Percentiles rank a stretch among this genome's conserved stretches.
These are phyloP conservation scores for Apostichopus californicus DNA, from an alignment of 35 echinoderm and acorn worm genomes.

Conservation along the genomic window DNA sequence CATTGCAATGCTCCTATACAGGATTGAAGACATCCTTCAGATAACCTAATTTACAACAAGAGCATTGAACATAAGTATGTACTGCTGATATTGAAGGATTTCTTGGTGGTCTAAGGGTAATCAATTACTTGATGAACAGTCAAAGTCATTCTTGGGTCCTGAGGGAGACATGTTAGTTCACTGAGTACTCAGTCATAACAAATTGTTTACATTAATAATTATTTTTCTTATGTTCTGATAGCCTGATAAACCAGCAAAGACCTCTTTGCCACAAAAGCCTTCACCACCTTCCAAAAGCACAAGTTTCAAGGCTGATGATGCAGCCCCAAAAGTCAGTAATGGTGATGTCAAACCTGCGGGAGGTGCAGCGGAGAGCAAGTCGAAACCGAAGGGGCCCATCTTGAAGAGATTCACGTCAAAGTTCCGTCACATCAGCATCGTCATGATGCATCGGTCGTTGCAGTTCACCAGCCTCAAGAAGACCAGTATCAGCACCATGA, in stretches of 20 bases:
- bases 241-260: slow-evolving; percentile 16
- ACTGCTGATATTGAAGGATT: too few species aligned
- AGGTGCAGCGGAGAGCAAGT: not conserved
- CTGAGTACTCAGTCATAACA: too few species aligned
- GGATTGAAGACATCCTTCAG: too few species aligned
- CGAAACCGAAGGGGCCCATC: slow-evolving; percentile 43
- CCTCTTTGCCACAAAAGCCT: not conserved
- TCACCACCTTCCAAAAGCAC: not conserved
- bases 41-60: too few species aligned
- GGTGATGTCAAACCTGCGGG: not conserved
- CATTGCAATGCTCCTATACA: too few species aligned
- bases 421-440: slow-evolving; percentile 70
- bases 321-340: not conserved
- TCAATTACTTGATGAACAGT: too few species aligned
- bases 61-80: too few species aligned
- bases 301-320: not conserved
- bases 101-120: too few species aligned
- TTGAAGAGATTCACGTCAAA: slow-evolving; percentile 65
- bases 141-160: too few species aligned
- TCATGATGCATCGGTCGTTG: slow-evolving; percentile 57
- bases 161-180: too few species aligned
- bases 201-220: too few species aligned
- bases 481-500: slow-evolving; percentile 79
- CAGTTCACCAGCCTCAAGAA: slow-evolving; percentile 81
- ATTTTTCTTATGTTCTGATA: not conserved